Base-by-base conservation (phyloP, 1,140 invertebrate genomes). In the Triops longicaudatus region DNA sequence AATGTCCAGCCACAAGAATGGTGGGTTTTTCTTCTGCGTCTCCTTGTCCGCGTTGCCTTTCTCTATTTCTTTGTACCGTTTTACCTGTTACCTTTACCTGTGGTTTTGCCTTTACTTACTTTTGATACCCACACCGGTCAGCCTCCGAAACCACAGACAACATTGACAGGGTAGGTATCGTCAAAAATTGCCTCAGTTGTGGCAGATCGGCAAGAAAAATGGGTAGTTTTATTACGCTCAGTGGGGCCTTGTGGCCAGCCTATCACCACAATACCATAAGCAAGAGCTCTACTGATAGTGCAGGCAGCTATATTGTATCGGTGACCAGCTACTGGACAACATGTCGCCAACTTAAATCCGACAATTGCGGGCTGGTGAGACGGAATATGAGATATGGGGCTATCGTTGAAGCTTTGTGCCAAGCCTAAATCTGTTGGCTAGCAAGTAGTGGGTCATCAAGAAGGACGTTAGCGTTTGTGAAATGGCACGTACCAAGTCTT, bases 1-100 rank as follows among this genome's bases (percentile, higher is more conserved):
- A 63, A 63, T 63, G 50, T 14, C 50, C 50, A 63, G 50, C 50
- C 50, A 63, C 50, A 63, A 63, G 50, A 63, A n/a, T 17, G 50
- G 50, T 63, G 14, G 14, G 17, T 63, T 22, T 63, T 63, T 63
- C 50, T 22, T n/a, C 14, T 17, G 14, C 50, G 43, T 3, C 6
- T 3, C 43, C 43, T 44, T 44, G n/a, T n/a, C 14, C 5, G 14
- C 50, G 31, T 37, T 37, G 31, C 31, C 31, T 37, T 37, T 37
- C 31, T 37, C 31, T 37, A 2, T 37, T 37, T 37, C 31, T 37
- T 37, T 37, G 31, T 37, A 37, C 31, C 31, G 50, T 63, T 63
- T 22, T 63, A 63, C 50, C 50, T 63, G 6, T 63, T 63, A 63
- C 14, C 43, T 63, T 17, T 63, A 22, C 50, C 50, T 17, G 50